Conservation (phyloP, 2,888 invertebrate genomes). For the Nymphalis urticae region DNA sequence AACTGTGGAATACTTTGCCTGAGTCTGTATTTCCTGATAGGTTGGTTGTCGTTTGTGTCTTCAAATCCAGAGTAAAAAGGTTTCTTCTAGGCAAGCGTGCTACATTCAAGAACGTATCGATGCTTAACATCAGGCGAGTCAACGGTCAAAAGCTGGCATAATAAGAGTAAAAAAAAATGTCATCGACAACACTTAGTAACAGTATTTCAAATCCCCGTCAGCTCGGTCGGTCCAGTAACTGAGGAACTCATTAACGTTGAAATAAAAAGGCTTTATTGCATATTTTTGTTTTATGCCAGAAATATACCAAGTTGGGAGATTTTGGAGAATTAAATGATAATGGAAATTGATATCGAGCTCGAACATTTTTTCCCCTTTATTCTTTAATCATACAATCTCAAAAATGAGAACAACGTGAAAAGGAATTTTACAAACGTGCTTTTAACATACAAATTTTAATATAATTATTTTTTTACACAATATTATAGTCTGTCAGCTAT, state of each 20-base stretch:
- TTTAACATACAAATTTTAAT: too few relatives aligned
- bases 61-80: too few relatives aligned
- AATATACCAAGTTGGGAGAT: constrained; percentile 17
- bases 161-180: not conserved
- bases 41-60: too few relatives aligned
- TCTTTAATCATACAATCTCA: not conserved
- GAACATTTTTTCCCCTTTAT: not conserved
- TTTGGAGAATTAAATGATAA: constrained; percentile 15
- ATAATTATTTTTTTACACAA: too few relatives aligned
- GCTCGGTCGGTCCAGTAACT: constrained; percentile 64
- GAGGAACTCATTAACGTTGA: constrained; percentile 72
- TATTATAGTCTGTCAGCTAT: too few relatives aligned
- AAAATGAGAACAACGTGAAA: not conserved
- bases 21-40: too few relatives aligned
- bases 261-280: constrained; percentile 72
- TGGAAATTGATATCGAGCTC: constrained; percentile 5
- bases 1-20: too few relatives aligned
- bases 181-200: constrained; percentile 37
- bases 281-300: constrained; percentile 65
- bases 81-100: too few relatives aligned
- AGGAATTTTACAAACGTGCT: not conserved
- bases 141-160: too few relatives aligned
- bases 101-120: too few relatives aligned
- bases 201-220: constrained; percentile 51
- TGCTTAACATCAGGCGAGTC: too few relatives aligned